Evolutionary conservation across 2,113 vertebrate genomes (phyloP).

Genomic region (Setophaga coronata): DNA sequence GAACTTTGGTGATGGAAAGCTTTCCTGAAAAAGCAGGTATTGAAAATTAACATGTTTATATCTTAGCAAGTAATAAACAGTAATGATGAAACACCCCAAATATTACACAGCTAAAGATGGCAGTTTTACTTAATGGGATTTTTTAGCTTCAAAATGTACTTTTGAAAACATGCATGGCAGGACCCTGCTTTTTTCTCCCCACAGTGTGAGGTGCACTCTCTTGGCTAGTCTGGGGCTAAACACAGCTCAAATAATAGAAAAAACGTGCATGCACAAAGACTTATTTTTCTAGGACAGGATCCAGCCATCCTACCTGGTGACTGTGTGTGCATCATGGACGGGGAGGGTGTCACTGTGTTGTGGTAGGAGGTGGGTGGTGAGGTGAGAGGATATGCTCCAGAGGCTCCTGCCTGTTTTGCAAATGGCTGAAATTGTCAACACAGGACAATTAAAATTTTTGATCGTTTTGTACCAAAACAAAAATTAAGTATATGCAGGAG

Average conservation of each 20-base stretch:
- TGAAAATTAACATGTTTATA: not conserved
- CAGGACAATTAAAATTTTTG: not conserved
- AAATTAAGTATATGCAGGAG: not conserved
- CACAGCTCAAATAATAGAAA: not conserved
- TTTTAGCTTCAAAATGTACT: not conserved
- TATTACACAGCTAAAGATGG: not conserved
- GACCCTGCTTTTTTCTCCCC: not conserved
- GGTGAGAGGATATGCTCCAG: conserved; percentile 90
- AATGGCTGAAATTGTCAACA: conserved; percentile 72
- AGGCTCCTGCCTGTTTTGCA: conserved; percentile 81
- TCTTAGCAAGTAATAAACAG: not conserved
- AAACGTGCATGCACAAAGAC: not conserved
- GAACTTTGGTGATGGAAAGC: not conserved
- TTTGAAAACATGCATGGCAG: not conserved
- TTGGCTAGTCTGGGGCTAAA: not conserved
- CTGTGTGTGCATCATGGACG: conserved; percentile 96
- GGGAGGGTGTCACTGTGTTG: conserved; percentile 89
- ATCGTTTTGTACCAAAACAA: not conserved
- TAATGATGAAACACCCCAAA: not conserved
- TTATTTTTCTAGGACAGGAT: not conserved
- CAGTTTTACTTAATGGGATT: not conserved
- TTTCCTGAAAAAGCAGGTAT: not conserved
- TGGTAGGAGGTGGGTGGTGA: conserved; percentile 94
- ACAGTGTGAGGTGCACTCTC: not conserved
- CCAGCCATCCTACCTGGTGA: conserved; percentile 86